Base-by-base conservation (phyloP, 2,888 invertebrate genomes). In the Pristionchus maxplancki region DNA sequence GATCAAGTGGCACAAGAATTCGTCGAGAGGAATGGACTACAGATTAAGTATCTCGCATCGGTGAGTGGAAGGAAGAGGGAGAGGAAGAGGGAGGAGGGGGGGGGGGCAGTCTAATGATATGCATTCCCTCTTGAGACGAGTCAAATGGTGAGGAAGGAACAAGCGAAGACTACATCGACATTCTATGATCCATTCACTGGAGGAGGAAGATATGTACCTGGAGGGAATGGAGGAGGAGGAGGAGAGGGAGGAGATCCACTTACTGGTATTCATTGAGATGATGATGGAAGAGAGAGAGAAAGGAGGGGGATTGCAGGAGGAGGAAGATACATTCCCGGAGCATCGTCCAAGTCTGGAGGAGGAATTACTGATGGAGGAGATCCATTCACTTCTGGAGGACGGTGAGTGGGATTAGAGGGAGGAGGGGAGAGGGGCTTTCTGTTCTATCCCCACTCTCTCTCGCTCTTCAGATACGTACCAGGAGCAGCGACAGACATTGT, bases 1-100 rank as follows among this genome's bases (percentile, higher is more conserved):
- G 98, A 97, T 97, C 96, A 96, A 87, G 97, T 97, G 0, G 98
- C 99, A 0, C 97, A 98, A 95, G 96, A 96, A 48, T 99, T 99
- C 95, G 97, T 98, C 90, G 96, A 97, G 93, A 96, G 96, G 93
- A 96, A 99, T 95, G 96, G 96, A 92, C 96, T 99, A 90, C 97
- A 97, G 89, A 97, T 97, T 95, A 96, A 96, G 83, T 98, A 97
- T 95, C 86, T 87, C 24, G 86, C 48, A 50, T 40, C 71, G 31
- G 88, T 81, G n/a, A n/a, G 88, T 53, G n/a, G 37, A 24, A 13
- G 31, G 37, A 31, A 15, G 31, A 34, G 67, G 24, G 74, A 74
- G 71, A 53, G 67, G 31, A 37, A 24, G 40, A 44, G 28, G 20
- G 74, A n/a, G 31, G 62, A 24, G 28, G 37, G 34, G 20, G 31